Conservation (phyloP, 1,140 invertebrate species). For the Eumeta japonica region DNA sequence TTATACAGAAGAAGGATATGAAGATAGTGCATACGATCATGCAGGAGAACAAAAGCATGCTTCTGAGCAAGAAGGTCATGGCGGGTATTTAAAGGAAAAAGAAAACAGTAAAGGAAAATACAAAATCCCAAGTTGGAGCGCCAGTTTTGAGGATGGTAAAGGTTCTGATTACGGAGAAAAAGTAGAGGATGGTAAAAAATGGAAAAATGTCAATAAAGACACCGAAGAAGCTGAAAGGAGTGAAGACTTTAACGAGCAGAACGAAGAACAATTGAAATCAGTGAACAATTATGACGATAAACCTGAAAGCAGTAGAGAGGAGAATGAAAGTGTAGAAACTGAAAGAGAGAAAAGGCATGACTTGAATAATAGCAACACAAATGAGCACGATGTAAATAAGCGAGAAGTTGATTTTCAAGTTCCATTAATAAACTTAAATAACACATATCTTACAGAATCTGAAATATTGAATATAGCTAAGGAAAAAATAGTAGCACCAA, state of each 20-base stretch:
- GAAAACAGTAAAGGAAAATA: slow-evolving; percentile 35
- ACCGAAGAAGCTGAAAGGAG: slow-evolving; percentile 30
- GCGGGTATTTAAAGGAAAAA: slow-evolving; percentile 42
- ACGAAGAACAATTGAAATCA: slow-evolving; percentile 20
- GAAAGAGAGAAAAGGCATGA: slow-evolving; percentile 10
- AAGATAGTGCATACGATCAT: slow-evolving; percentile 76
- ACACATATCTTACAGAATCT: slow-evolving; percentile 23
- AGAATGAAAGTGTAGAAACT: slow-evolving; percentile 1
- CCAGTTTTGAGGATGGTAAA: slow-evolving; percentile 29
- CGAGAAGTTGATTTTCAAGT: slow-evolving; percentile 24
- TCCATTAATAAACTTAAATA: slow-evolving; percentile 29
- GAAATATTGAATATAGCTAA: slow-evolving; percentile 22
- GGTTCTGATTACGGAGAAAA: slow-evolving; percentile 30
- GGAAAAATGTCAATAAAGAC: slow-evolving; percentile 35
- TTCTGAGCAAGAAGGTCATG: slow-evolving; percentile 55
- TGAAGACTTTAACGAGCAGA: slow-evolving; percentile 34
- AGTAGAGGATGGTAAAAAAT: slow-evolving; percentile 31
- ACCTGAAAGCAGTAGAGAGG: slow-evolving; percentile 11
- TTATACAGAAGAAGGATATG: slow-evolving; percentile 77
- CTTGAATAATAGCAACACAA: not conserved
- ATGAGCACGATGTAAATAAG: slow-evolving; percentile 30
- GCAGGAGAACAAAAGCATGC: slow-evolving; percentile 69
- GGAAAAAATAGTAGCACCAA: slow-evolving; percentile 16
- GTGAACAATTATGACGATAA: slow-evolving; percentile 13
- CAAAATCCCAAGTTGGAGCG: slow-evolving; percentile 29